phyloP scores from a whole-genome alignment of 2,113 vertebrate genomes.

The Percopsis transmontana region DNA sequence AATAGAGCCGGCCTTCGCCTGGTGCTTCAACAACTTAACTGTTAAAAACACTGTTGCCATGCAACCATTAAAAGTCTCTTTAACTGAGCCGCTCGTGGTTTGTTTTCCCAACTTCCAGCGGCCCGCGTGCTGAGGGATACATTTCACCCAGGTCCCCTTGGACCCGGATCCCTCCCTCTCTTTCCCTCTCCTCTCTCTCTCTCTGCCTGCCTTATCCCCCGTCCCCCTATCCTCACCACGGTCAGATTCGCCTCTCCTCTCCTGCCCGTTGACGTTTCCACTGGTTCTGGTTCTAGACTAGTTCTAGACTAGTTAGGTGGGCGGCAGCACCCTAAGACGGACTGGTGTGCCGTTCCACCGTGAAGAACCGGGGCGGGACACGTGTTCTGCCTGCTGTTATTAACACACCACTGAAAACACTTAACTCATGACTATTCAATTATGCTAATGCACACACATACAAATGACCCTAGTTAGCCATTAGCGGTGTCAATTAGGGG shows the following conservation, averaged over 20 bases:
- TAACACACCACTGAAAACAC: slow-evolving; percentile 58
- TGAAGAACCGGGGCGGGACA: not conserved
- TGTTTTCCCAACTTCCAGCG: slow-evolving; percentile 37
- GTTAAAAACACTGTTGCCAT: slow-evolving; percentile 60
- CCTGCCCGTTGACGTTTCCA: slow-evolving; percentile 20
- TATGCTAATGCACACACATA: slow-evolving; percentile 69
- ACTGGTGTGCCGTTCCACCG: slow-evolving; percentile 6
- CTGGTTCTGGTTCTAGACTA: too few relatives aligned
- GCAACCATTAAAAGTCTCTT: slow-evolving; percentile 57
- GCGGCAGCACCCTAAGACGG: too few relatives aligned
- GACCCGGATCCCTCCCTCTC: too few relatives aligned
- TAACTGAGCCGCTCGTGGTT: slow-evolving; percentile 26
- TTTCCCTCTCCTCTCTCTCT: slow-evolving; percentile 7
- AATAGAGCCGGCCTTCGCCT: slow-evolving; percentile 16
- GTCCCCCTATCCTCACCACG: slow-evolving; percentile 27
- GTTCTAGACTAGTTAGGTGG: too few relatives aligned
- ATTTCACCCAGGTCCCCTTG: too few relatives aligned
- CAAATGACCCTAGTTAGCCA: slow-evolving; percentile 63
- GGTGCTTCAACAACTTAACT: slow-evolving; percentile 12
- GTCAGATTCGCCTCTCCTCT: slow-evolving; percentile 27
- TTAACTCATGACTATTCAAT: slow-evolving; percentile 70
- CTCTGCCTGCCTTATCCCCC: slow-evolving; percentile 5
- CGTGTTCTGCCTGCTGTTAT: slow-evolving; percentile 41
- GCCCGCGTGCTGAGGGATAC: too few relatives aligned
- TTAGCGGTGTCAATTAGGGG: slow-evolving; percentile 63